phyloP scores from a whole-genome alignment of 2,797 vertebrate species.

The Mormyrops attenuatus region DNA sequence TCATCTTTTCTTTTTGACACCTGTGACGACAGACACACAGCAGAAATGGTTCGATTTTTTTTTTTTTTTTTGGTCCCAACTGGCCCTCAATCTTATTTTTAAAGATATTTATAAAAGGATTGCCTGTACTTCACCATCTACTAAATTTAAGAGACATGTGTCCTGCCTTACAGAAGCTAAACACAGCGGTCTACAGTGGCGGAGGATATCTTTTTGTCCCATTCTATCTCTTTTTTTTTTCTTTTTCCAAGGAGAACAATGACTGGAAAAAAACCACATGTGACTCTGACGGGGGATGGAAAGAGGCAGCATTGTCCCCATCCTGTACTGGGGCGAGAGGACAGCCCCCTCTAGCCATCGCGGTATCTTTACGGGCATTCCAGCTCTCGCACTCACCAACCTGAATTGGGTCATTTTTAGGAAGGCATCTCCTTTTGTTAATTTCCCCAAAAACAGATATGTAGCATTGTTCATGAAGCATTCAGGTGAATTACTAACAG shows the following conservation, averaged over 20 bases:
- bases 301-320: conserved; percentile 34
- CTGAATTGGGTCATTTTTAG: conserved; percentile 57
- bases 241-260: conserved; percentile 48
- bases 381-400: conserved; percentile 57
- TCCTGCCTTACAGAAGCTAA: conserved; percentile 45
- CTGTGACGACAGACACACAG: conserved; percentile 31
- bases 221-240: conserved; percentile 31
- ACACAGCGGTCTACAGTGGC: conserved; percentile 55
- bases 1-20: not conserved
- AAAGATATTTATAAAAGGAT: conserved; percentile 40
- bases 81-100: not conserved
- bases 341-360: conserved; percentile 30
- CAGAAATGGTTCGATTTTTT: conserved; percentile 39
- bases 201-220: conserved; percentile 44
- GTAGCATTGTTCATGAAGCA: conserved; percentile 86
- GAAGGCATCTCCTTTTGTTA: conserved; percentile 55
- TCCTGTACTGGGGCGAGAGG: conserved; percentile 32
- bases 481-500: conserved; percentile 73
- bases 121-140: conserved; percentile 42
- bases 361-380: conserved; percentile 65
- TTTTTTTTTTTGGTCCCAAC: not conserved
- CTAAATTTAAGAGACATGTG: conserved; percentile 35
- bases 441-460: conserved; percentile 68
- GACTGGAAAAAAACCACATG: conserved; percentile 55
- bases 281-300: conserved; percentile 43